Conservation (phyloP, 2,888 invertebrate species). For the Lucinisca nassula region DNA sequence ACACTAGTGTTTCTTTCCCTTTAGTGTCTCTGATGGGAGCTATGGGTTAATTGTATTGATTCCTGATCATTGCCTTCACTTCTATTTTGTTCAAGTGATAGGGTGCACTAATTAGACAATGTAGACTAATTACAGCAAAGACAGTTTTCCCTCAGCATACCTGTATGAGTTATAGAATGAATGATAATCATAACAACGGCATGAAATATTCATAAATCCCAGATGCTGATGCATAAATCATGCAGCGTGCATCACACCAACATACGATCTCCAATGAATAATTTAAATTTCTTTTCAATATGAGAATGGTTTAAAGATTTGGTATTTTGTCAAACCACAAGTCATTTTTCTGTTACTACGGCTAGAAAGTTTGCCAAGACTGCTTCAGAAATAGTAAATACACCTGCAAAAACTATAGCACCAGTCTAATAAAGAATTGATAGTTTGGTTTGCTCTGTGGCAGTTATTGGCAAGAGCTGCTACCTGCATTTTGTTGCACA, state of each 20-base stretch:
- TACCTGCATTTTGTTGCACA: neutral
- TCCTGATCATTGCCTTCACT: too few relatives aligned
- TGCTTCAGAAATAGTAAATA: slow-evolving; percentile 3
- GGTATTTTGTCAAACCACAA: neutral
- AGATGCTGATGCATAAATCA: neutral
- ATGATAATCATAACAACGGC: too few relatives aligned
- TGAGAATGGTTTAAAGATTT: neutral
- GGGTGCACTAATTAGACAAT: too few relatives aligned
- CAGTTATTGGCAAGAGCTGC: neutral
- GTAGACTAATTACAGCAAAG: too few relatives aligned
- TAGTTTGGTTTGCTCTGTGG: neutral
- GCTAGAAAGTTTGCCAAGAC: neutral
- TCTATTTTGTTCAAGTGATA: too few relatives aligned
- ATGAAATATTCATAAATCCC: too few relatives aligned
- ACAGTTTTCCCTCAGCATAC: too few relatives aligned
- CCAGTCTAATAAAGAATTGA: neutral
- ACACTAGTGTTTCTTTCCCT: too few relatives aligned
- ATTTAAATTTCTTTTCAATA: neutral
- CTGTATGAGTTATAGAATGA: too few relatives aligned
- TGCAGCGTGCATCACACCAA: neutral
- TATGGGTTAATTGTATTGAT: too few relatives aligned
- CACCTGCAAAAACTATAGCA: neutral
- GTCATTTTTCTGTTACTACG: neutral
- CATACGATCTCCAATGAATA: neutral
- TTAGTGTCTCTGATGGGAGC: too few relatives aligned